Percentiles rank a stretch among this genome's conserved stretches.
These are phyloP conservation scores for Synergus japonicus DNA, from an alignment of 2,888 invertebrate genomes.

Conservation along the genomic window DNA sequence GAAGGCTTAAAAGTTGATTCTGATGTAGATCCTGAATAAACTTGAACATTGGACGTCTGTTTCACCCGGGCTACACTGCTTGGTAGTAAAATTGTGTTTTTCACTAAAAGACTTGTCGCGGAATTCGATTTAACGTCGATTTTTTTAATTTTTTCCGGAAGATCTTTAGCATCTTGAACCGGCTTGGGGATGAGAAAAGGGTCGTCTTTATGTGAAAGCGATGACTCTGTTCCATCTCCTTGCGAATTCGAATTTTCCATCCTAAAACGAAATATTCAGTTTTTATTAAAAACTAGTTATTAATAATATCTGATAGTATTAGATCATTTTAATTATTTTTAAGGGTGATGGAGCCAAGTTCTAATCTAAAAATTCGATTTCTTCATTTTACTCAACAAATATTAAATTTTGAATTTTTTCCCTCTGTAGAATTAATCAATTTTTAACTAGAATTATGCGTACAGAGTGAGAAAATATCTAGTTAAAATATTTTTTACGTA, in stretches of 20 bases:
- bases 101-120: slow-evolving; percentile 64
- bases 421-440: no score
- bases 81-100: slow-evolving; percentile 66
- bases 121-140: slow-evolving; percentile 62
- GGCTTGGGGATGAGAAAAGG: neutral
- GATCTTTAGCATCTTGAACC: slow-evolving; percentile 48
- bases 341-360: no score
- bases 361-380: no score
- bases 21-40: slow-evolving; percentile 37
- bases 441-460: no score
- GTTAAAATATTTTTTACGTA: no score
- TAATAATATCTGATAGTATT: no score
- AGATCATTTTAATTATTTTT: no score
- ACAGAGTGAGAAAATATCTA: no score
- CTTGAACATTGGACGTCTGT: slow-evolving; percentile 54
- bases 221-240: slow-evolving; percentile 9
- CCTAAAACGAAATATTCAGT: slow-evolving; percentile 21
- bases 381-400: no score
- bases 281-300: neutral
- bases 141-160: slow-evolving; percentile 67
- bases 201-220: neutral
- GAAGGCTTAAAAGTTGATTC: slow-evolving; percentile 51
- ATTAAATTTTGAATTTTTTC: no score
- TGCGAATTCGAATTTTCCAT: slow-evolving; percentile 34
- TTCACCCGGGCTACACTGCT: slow-evolving; percentile 66